phyloP scores from a whole-genome alignment of 2,797 vertebrate species.

The Aplochiton taeniatus region DNA sequence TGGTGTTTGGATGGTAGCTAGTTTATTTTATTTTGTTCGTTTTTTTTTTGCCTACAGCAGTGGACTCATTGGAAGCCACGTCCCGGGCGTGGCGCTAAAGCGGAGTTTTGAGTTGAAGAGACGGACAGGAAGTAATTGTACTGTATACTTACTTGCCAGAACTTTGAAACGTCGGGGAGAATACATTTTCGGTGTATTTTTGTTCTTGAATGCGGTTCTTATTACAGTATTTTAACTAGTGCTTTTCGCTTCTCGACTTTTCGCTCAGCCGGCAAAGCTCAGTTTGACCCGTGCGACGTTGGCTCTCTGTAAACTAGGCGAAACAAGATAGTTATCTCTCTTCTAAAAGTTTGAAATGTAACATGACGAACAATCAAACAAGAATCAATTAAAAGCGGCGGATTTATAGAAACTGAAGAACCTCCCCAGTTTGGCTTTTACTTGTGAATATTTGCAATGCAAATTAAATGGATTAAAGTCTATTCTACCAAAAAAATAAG shows the following conservation, averaged over 20 bases:
- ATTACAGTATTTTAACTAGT: conserved; percentile 22
- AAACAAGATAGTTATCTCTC: conserved; percentile 14
- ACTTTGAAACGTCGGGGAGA: conserved; percentile 26
- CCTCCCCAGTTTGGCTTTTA: not conserved
- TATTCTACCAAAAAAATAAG: conserved; percentile 3
- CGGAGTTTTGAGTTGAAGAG: too few relatives aligned
- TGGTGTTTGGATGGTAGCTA: not conserved
- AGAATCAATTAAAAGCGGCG: conserved; percentile 53
- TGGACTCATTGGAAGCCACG: too few relatives aligned
- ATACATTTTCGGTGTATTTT: conserved; percentile 30
- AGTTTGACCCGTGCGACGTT: conserved; percentile 23
- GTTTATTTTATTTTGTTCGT: not conserved
- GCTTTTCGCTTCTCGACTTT: not conserved
- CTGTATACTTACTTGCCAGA: conserved; percentile 1
- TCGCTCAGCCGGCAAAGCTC: not conserved
- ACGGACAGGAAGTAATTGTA: too few relatives aligned
- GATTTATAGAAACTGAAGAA: conserved; percentile 45
- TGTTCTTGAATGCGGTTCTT: conserved; percentile 38
- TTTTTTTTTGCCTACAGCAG: too few relatives aligned
- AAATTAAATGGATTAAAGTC: not conserved
- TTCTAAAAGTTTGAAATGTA: conserved; percentile 25
- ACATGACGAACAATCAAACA: conserved; percentile 23
- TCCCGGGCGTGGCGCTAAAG: too few relatives aligned
- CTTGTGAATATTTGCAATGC: conserved; percentile 1
- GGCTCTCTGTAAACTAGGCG: conserved; percentile 13